phyloP scores from a whole-genome alignment of 2,113 vertebrate species.

The Lophochroa leadbeateri region DNA sequence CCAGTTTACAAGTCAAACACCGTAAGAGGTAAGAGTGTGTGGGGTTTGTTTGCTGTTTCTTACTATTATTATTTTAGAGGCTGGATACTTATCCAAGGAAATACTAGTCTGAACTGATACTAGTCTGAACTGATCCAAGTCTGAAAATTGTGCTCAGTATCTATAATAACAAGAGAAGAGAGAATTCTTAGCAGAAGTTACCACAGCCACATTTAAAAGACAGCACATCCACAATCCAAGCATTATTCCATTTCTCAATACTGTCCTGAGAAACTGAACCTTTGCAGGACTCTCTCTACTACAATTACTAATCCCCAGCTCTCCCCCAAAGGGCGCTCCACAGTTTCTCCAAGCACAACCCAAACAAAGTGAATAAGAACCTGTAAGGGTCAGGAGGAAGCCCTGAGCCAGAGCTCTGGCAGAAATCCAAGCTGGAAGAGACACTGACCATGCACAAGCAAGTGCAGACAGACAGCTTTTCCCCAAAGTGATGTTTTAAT shows the following conservation, averaged over 20 bases:
- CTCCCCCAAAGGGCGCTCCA: fast-evolving
- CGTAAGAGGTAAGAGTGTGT: neutral
- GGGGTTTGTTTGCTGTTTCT: neutral
- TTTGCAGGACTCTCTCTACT: neutral
- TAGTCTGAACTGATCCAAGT: neutral
- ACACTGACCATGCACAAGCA: slow-evolving; percentile 4
- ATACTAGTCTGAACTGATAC: neutral
- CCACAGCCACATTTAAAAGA: neutral
- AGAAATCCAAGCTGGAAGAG: slow-evolving; percentile 32
- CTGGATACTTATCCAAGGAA: neutral
- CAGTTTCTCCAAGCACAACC: neutral
- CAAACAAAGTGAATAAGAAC: neutral
- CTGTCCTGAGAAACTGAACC: neutral
- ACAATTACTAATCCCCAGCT: neutral
- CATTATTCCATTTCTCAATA: neutral
- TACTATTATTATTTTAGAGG: neutral
- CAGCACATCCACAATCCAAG: neutral
- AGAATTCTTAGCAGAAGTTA: neutral
- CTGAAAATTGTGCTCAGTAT: neutral
- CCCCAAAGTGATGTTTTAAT: slow-evolving; percentile 60
- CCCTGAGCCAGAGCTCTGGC: neutral
- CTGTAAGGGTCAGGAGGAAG: neutral
- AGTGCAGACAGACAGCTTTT: slow-evolving; percentile 18
- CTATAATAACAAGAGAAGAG: neutral
- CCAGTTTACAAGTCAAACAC: neutral